These are phyloP conservation scores for Phymorhynchus buccinoides DNA, from an alignment of 1,140 invertebrate species.

Conservation along the genomic window DNA sequence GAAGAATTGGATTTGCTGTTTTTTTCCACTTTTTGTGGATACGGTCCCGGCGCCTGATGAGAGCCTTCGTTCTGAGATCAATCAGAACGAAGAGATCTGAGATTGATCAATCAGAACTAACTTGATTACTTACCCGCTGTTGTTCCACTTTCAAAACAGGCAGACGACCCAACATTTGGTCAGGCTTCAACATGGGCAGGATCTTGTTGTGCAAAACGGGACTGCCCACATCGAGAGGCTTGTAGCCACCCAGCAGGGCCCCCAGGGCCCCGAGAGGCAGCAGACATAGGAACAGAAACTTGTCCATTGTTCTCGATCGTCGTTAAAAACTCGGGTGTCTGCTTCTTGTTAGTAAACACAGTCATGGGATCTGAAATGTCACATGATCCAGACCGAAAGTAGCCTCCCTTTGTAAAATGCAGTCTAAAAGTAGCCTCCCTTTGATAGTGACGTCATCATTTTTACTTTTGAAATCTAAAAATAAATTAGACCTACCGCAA, in stretches of 20 bases:
- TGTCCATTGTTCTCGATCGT: not conserved
- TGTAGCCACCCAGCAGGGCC: slow-evolving; percentile 21
- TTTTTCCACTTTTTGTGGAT: too few relatives aligned
- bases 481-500: too few relatives aligned
- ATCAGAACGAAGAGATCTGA: too few relatives aligned
- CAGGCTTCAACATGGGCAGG: not conserved
- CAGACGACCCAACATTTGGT: not conserved
- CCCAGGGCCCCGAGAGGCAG: slow-evolving; percentile 4
- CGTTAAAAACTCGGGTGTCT: not conserved
- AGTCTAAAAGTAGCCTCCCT: too few relatives aligned
- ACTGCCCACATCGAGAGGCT: not conserved
- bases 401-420: not conserved
- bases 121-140: not conserved
- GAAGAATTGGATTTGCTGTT: too few relatives aligned
- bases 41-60: too few relatives aligned
- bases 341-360: slow-evolving; percentile 11
- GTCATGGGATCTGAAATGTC: slow-evolving; percentile 4
- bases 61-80: too few relatives aligned
- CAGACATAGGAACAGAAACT: not conserved
- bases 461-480: too few relatives aligned
- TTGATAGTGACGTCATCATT: too few relatives aligned
- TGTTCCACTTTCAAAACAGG: slow-evolving; percentile 17
- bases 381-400: not conserved
- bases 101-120: too few relatives aligned
- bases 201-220: not conserved